A percentile compares a stretch with the other conserved stretches of the same genome.
phyloP scores from a whole-genome alignment of 1,140 invertebrate genomes.

The Diorhabda elongata region DNA sequence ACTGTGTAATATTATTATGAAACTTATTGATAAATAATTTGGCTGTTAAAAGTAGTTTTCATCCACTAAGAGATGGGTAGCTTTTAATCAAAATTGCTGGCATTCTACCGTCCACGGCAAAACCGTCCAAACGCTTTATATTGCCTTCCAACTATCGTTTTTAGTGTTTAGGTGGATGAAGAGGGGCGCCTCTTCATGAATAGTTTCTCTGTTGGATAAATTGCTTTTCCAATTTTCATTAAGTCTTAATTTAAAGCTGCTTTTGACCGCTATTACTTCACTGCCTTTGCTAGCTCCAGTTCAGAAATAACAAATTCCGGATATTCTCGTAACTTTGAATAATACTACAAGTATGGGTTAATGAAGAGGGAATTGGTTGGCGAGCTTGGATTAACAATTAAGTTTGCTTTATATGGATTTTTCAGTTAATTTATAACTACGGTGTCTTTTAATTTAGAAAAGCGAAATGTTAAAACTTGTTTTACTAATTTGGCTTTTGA shows the following conservation, averaged over 20 bases:
- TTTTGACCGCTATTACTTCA: conserved; percentile 19
- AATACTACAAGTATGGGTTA: background rate
- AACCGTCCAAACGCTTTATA: conserved; percentile 18
- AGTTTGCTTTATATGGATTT: background rate
- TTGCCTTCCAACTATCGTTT: conserved; percentile 20
- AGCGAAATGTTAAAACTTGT: too few relatives aligned
- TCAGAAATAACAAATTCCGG: conserved; percentile 8
- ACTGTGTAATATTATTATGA: too few relatives aligned
- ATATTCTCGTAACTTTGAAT: conserved; percentile 1
- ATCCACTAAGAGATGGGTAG: background rate
- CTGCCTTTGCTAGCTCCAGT: background rate
- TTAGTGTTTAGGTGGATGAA: conserved; percentile 15
- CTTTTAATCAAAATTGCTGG: conserved; percentile 19
- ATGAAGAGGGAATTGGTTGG: conserved; percentile 1
- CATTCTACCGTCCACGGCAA: conserved; percentile 11
- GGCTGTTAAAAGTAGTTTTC: too few relatives aligned
- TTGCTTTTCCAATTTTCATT: conserved; percentile 24
- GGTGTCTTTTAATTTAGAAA: too few relatives aligned
- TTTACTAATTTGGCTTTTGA: too few relatives aligned
- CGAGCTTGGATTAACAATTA: conserved; percentile 2
- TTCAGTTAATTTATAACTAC: background rate
- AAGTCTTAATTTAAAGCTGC: conserved; percentile 20
- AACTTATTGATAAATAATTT: too few relatives aligned
- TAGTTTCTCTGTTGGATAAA: conserved; percentile 23
- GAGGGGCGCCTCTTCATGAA: conserved; percentile 20